These are phyloP conservation scores for Conger conger DNA, from an alignment of 2,113 vertebrate species.

Conservation along the genomic window DNA sequence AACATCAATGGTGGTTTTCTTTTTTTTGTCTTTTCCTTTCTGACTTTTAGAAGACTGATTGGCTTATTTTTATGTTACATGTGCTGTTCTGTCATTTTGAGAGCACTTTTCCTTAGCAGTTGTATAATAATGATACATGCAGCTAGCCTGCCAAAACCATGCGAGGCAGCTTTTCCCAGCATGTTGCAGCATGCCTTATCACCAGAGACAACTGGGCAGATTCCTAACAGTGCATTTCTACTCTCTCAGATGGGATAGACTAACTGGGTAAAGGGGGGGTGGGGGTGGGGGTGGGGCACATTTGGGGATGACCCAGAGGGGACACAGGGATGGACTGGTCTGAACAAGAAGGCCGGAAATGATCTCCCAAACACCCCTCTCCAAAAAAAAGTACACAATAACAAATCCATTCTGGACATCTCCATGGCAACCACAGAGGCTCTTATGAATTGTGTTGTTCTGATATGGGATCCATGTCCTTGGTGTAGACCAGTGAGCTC, in stretches of 20 bases:
- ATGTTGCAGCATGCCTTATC: neutral
- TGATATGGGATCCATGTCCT: too few relatives aligned
- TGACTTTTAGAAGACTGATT: neutral
- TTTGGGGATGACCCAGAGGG: neutral
- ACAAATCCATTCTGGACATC: neutral
- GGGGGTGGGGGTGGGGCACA: neutral
- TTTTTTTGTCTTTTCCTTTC: neutral
- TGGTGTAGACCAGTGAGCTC: too few relatives aligned
- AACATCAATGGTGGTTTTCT: neutral
- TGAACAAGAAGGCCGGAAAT: conserved; percentile 1
- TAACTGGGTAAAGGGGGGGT: neutral
- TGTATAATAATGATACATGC: neutral
- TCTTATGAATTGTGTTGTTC: neutral
- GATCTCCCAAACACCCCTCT: neutral
- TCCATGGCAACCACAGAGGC: neutral
- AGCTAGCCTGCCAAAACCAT: too few relatives aligned
- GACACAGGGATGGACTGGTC: neutral
- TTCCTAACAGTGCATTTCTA: neutral
- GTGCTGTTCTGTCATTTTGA: neutral
- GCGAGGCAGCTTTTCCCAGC: neutral
- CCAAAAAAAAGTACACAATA: neutral
- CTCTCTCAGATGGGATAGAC: too few relatives aligned
- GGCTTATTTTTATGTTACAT: neutral
- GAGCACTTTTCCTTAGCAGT: neutral
- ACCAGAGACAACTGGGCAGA: neutral